Evolutionary conservation across 2,797 vertebrate genomes (phyloP).

Genomic region (Rhincodon typus): DNA sequence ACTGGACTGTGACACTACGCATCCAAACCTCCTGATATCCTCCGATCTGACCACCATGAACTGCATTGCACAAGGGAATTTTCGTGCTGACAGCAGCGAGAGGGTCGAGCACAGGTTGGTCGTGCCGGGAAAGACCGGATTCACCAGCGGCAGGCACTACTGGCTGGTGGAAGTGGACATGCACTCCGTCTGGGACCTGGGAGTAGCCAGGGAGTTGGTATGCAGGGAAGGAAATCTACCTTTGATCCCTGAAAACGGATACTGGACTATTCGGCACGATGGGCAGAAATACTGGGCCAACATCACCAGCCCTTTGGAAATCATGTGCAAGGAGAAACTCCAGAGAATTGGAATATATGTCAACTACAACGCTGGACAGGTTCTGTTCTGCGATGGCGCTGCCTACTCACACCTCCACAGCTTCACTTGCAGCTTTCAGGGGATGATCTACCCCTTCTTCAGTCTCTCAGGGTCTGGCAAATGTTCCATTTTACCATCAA

Average conservation of each 20-base stretch:
- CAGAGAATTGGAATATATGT: conserved; percentile 56
- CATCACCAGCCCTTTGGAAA: conserved; percentile 42
- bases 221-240: conserved; percentile 43
- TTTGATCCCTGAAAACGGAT: conserved; percentile 46
- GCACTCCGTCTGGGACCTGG: conserved; percentile 41
- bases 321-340: conserved; percentile 48
- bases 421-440: conserved; percentile 54
- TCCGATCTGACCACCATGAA: not conserved
- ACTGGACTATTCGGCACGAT: conserved; percentile 45
- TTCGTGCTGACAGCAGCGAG: too few species aligned
- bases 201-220: conserved; percentile 44
- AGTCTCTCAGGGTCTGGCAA: not conserved
- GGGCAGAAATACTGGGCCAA: conserved; percentile 54
- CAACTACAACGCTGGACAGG: conserved; percentile 60
- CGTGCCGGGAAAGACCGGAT: not conserved
- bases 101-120: not conserved
- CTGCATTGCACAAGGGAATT: rapidly evolving
- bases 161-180: not conserved
- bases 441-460: conserved; percentile 51
- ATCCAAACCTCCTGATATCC: not conserved
- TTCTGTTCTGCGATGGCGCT: conserved; percentile 58
- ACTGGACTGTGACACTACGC: not conserved
- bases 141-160: not conserved
- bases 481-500: not conserved
- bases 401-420: conserved; percentile 56